These are phyloP conservation scores for Florisuga fusca DNA, from an alignment of 2,797 vertebrate genomes.

Conservation along the genomic window DNA sequence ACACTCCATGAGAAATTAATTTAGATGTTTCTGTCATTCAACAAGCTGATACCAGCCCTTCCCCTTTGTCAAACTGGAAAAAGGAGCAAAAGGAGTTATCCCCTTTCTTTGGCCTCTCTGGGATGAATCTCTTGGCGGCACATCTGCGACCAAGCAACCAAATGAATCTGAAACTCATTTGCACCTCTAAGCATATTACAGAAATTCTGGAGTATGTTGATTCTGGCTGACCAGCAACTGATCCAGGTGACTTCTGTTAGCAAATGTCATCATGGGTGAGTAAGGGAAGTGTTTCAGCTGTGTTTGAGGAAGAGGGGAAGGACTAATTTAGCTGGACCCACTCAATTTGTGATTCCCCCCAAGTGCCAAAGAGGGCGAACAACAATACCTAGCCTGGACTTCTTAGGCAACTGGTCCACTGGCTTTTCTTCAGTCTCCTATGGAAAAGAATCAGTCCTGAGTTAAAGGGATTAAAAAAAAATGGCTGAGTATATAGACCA, in stretches of 20 bases:
- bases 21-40: slow-evolving; percentile 34
- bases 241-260: background rate
- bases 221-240: slow-evolving; percentile 22
- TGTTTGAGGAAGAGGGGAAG: background rate
- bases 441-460: fast-evolving
- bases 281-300: background rate
- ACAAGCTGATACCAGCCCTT: slow-evolving; percentile 14
- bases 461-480: background rate
- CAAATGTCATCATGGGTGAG: background rate
- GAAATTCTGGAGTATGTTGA: slow-evolving; percentile 28
- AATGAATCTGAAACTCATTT: slow-evolving; percentile 24
- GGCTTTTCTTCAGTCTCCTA: background rate
- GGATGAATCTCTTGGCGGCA: background rate
- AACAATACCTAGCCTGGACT: background rate
- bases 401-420: background rate
- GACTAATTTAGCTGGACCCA: background rate
- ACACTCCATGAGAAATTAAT: slow-evolving; percentile 47
- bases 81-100: slow-evolving; percentile 10
- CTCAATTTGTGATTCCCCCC: background rate
- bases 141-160: slow-evolving; percentile 5
- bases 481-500: background rate
- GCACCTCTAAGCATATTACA: background rate
- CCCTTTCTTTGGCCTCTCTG: slow-evolving; percentile 41
- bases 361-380: background rate
- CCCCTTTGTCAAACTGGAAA: slow-evolving; percentile 15